Evolutionary conservation across 1,140 invertebrate genomes (phyloP), one percentile per base, ranked within the genome.

Genomic region (Drosophila tani): DNA sequence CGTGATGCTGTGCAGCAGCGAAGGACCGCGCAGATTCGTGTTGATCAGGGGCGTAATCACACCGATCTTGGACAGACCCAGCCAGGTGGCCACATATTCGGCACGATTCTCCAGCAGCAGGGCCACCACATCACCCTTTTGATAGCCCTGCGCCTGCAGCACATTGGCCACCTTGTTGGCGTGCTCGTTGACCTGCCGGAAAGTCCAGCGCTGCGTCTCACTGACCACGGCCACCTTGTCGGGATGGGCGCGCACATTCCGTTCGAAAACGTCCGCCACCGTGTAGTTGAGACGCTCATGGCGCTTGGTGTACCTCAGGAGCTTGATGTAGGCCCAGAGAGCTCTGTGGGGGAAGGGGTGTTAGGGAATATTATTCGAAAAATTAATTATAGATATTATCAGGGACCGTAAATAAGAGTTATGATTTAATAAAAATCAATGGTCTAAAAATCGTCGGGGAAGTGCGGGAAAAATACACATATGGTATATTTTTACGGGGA

Each of bases 31-130:
- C 43, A 98, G 94, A 93, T 99, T 99, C 69, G 96, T 98, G 91
- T 99, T 99, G 82, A 99, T 97, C 51, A 99, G 94, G 1, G 98
- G 96, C 3, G 96, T 95, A 12, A 98, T 96, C 5, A 98, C 95
- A 5, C 98, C 99, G 50, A 99, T 93, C 94, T 98, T 98, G 14
- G 97, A 96, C 74, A 99, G 94, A 24, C 98, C 98, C 12, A 99
- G 93, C 98, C 98, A 99, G 50, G 96, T 95, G 63, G 95, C 96
- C 43, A 98, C 95, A 88, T 96, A 99, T 93, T 99, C 97, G 0
- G 96, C 97, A 53, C 96, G 95, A 92, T 97, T 98, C 85, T 99
- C 98, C 94, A 99, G 95, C 81, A 98, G 96, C 21, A 99, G 92
- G 12, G 97, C 97, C 0, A 99, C 95, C 2, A 96, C 95, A 93